phyloP scores from a whole-genome alignment of 2,888 invertebrate species.

The Horisme vitalbata region DNA sequence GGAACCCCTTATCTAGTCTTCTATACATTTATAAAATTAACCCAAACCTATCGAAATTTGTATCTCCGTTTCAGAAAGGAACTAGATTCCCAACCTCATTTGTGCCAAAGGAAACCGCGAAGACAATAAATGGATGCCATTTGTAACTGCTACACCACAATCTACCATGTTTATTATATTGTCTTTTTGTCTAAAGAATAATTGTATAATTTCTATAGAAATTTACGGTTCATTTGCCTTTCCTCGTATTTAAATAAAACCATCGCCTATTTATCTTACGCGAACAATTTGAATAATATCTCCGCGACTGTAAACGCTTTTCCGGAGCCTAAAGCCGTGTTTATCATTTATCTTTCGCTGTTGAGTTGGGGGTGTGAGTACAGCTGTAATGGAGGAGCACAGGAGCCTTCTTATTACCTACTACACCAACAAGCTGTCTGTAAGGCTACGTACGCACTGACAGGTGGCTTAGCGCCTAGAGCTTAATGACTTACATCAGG shows the following conservation, averaged over 20 bases:
- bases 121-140: slow-evolving; percentile 53
- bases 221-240: slow-evolving; percentile 29
- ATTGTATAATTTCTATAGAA: slow-evolving; percentile 40
- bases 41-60: slow-evolving; percentile 41
- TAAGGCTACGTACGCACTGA: too few species aligned
- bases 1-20: too few species aligned
- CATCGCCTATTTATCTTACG: slow-evolving; percentile 37
- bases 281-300: slow-evolving; percentile 44
- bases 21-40: too few species aligned
- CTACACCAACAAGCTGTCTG: slow-evolving; percentile 6
- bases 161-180: slow-evolving; percentile 48
- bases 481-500: too few species aligned
- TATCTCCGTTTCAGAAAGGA: slow-evolving; percentile 30
- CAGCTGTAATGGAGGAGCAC: slow-evolving; percentile 14
- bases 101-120: slow-evolving; percentile 48
- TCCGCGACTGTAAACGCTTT: slow-evolving; percentile 36
- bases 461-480: too few species aligned
- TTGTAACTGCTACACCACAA: slow-evolving; percentile 50
- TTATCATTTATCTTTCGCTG: slow-evolving; percentile 44
- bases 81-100: slow-evolving; percentile 51
- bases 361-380: slow-evolving; percentile 31
- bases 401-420: slow-evolving; percentile 10
- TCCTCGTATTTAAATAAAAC: slow-evolving; percentile 31
- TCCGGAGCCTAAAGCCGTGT: slow-evolving; percentile 31
- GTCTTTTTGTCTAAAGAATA: slow-evolving; percentile 39